A percentile compares a stretch with the other conserved stretches of the same genome.
These are phyloP conservation scores for Brachionus paranguensis DNA, from an alignment of 1,140 invertebrate species.

Conservation along the genomic window DNA sequence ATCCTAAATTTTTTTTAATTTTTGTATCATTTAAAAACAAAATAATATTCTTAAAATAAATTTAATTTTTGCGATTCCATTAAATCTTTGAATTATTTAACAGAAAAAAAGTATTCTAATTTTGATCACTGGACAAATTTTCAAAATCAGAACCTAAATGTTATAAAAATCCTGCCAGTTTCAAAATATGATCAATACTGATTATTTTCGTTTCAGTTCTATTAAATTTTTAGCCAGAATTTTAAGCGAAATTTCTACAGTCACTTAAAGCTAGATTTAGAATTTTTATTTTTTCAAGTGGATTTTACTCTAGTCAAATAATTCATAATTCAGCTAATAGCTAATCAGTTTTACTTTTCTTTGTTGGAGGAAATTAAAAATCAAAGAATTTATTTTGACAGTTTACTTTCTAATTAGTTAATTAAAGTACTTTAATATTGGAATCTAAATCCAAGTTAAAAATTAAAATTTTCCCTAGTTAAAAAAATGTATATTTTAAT, in stretches of 20 bases:
- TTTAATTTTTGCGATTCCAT: background rate
- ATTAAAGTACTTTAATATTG: background rate
- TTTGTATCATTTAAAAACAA: too few relatives aligned
- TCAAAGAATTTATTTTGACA: background rate
- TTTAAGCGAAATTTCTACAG: background rate
- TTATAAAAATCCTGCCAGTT: background rate
- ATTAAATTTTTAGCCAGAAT: background rate
- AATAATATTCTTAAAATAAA: too few relatives aligned
- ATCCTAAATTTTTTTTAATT: background rate
- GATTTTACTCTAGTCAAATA: background rate
- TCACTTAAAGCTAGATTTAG: background rate
- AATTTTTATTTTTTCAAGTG: background rate
- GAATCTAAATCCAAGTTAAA: background rate
- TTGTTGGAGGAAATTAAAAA: background rate
- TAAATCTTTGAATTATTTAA: background rate
- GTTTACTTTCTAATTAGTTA: background rate
- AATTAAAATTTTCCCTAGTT: too few relatives aligned
- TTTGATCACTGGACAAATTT: background rate
- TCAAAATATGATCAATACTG: background rate
- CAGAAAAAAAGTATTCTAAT: background rate
- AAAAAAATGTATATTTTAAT: too few relatives aligned
- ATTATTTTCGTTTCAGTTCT: background rate
- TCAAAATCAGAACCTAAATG: background rate
- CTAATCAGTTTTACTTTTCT: background rate
- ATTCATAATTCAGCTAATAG: background rate